A percentile compares a stretch with the other conserved stretches of the same genome.
These are phyloP conservation scores for Pteronura brasiliensis DNA, from an alignment of 2,113 vertebrate species.

Conservation along the genomic window DNA sequence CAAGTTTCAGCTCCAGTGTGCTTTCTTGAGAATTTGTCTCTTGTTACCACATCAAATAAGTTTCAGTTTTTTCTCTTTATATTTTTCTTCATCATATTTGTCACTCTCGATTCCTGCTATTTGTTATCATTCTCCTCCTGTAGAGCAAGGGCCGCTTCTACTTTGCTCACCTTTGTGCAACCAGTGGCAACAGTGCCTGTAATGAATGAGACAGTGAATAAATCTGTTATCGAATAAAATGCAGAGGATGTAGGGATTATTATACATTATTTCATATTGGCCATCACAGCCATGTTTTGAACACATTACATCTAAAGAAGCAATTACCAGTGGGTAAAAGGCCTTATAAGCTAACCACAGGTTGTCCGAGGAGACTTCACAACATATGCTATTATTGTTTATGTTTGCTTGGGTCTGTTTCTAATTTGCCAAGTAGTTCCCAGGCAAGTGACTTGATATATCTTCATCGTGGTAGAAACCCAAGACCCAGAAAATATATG, in stretches of 20 bases:
- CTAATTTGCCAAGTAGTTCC: neutral
- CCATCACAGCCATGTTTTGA: neutral
- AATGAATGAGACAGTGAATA: neutral
- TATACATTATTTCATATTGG: neutral
- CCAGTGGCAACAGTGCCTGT: neutral
- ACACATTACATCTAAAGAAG: neutral
- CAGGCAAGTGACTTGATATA: neutral
- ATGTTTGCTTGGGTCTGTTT: neutral
- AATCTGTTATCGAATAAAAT: neutral
- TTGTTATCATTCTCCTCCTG: neutral
- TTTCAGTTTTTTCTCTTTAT: neutral
- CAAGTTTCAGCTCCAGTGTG: neutral
- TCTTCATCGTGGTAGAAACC: neutral
- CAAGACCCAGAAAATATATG: neutral
- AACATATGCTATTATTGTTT: neutral
- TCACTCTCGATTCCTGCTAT: neutral
- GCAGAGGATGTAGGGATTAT: neutral
- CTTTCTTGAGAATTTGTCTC: neutral
- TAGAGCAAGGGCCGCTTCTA: neutral
- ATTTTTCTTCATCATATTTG: neutral
- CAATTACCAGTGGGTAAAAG: neutral
- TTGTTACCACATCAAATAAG: neutral
- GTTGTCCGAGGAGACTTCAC: neutral
- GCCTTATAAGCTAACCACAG: neutral
- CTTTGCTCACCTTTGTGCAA: neutral